Evolutionary conservation across 2,797 vertebrate genomes (phyloP).

Genomic region (Borostomias antarcticus): DNA sequence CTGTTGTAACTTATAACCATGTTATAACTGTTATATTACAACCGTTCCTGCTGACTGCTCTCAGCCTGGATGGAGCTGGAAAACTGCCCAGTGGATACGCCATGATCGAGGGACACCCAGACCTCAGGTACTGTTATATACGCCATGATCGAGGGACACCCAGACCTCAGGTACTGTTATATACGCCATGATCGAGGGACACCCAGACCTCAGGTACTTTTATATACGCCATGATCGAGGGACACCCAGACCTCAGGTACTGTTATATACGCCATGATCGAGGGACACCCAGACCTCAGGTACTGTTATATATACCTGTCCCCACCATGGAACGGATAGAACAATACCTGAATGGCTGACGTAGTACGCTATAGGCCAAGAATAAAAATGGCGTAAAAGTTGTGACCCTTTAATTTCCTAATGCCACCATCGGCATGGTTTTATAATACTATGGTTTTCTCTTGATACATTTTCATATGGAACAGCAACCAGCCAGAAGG

Average conservation of each 20-base stretch:
- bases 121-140: conserved; percentile 77
- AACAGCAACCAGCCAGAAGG: no score
- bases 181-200: background rate
- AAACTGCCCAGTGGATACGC: conserved; percentile 76
- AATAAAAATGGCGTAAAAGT: no score
- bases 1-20: background rate
- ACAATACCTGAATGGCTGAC: no score
- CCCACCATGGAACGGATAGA: background rate
- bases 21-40: background rate
- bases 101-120: conserved; percentile 79
- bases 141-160: conserved; percentile 80
- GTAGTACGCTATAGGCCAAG: no score
- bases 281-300: no score
- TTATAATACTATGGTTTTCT: no score
- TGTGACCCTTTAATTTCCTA: no score
- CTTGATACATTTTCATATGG: no score
- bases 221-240: no score
- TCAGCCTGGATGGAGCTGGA: conserved; percentile 78
- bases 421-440: no score
- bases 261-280: background rate
- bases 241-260: background rate
- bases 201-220: background rate
- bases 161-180: conserved; percentile 80
- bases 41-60: background rate
- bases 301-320: background rate